Evolutionary conservation across 2,888 invertebrate species (phyloP), one percentile per base, ranked within the genome.

Genomic region (Drosophila setosimentum): DNA sequence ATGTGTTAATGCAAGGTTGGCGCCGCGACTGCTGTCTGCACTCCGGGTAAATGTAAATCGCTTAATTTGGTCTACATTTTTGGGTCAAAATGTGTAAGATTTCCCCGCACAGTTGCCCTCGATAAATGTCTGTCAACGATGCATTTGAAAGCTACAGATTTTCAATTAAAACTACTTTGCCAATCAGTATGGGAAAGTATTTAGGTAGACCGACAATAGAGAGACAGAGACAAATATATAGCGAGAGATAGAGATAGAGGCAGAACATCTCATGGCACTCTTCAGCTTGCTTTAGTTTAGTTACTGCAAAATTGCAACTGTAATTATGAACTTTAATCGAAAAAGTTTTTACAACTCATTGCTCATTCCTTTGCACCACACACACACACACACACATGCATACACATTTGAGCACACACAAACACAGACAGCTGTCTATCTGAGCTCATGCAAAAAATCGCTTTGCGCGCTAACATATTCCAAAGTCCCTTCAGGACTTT

Each of bases 251-350:
- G 55, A 70, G 24, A 40, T 24, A 10, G 40, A 54, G 30, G 33
- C n/a, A 24, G 29, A 58, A n/a, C 8, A 33, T 24, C 33, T 29
- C 40, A 1, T 32, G 37, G 18, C 8, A 57, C 60, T 50, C 35
- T 48, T 29, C 51, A 50, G 45, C 59, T 63, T 32, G 35, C 33
- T 40, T 30, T 61, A 24, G 51, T 37, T 35, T 35, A 51, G 59
- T 55, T 65, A 59, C 65, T 45, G 59, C 76, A 68, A 67, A 73
- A 77, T 74, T 80, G 89, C 78, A 84, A 84, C 73, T 81, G 87
- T 87, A 87, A 87, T 87, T 87, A 87, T 87, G 89, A 87, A 87
- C 85, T 87, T 87, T 77, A 87, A 87, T 87, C 87, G 89, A 89
- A 87, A 87, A 87, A 87, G 64, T 89, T 87, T 89, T 72, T 68